phyloP scores from a whole-genome alignment of 2,888 invertebrate genomes.

The Daptonema setosum region DNA sequence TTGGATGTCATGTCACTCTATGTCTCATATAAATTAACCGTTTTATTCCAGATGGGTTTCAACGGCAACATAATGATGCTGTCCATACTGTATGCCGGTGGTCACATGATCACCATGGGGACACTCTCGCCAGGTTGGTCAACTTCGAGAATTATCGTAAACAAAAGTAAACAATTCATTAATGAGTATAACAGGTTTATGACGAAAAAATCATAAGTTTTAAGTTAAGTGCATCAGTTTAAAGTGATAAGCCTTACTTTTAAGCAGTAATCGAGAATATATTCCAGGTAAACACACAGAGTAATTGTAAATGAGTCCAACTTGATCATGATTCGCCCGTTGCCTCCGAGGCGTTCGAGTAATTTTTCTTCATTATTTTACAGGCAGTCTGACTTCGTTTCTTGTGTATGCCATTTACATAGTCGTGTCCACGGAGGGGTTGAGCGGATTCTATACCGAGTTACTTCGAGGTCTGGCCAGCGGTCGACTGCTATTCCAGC shows the following conservation, averaged over 20 bases:
- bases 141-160: no score
- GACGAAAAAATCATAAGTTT: no score
- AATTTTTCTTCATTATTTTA: not conserved
- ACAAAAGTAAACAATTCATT: no score
- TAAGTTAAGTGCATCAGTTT: no score
- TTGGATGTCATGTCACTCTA: no score
- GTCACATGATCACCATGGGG: conserved; percentile 58
- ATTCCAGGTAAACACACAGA: no score
- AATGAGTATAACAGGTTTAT: no score
- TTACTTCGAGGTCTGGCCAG: conserved; percentile 73
- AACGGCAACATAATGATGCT: conserved; percentile 71
- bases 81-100: conserved; percentile 73
- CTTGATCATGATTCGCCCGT: no score
- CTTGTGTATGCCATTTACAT: conserved; percentile 67
- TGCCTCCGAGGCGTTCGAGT: no score
- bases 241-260: no score
- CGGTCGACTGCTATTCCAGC: conserved; percentile 60
- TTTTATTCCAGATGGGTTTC: conserved; percentile 44
- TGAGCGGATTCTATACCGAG: conserved; percentile 71
- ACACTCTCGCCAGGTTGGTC: conserved; percentile 43
- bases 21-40: not conserved
- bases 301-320: no score
- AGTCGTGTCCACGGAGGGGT: conserved; percentile 58
- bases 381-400: conserved; percentile 64
- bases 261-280: no score